Base-by-base conservation (phyloP, 1,140 invertebrate species). In the Zaprionus ornatus region DNA sequence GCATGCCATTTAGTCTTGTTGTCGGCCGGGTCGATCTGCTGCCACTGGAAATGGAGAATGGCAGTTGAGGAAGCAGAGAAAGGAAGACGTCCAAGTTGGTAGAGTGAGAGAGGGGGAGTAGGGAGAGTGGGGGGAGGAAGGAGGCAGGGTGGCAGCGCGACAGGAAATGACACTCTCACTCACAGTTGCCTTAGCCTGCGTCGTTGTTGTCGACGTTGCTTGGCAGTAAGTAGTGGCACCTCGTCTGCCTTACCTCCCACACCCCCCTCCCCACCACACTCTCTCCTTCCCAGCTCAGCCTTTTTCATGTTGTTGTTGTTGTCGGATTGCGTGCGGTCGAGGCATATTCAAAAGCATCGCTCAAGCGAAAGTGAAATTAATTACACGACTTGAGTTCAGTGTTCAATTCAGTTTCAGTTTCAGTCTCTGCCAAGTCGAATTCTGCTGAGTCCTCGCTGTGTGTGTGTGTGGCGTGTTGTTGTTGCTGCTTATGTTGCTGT, bases 341-440 rank as follows among this genome's bases (percentile, higher is more conserved):
- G 59, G 67, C 64, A 81, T 90, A 81, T 88, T 88, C 84, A 88
- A 90, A 84, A 82, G 85, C 84, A 84, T 90, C 80, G 85, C 85
- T 90, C 74, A 82, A 80, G 68, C 85, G 81, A 88, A 88, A 90
- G 81, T 85, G 85, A 90, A 90, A 88, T 88, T 88, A 88, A 88
- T 88, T 88, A 88, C 85, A 60, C 73, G 55, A 71, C 68, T 75
- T 75, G 60, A 71, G 60, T 64, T 71, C 42, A 52, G 72, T 57
- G 72, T 57, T 69, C 37, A 48, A 60, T 45, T 37, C 23, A 65
- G 67, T 57, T 59, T 42, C 42, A 35, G 55, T 72, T 62, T 60
- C 62, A 37, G 32, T 60, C 59, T 17, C 19, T 50, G 3, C 19
- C 54, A 69, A 68, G 27, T 62, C 13, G 64, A 57, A 62, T 73